Base-by-base conservation (phyloP, 2,888 invertebrate genomes). In the Bursaphelenchus okinawaensis region DNA sequence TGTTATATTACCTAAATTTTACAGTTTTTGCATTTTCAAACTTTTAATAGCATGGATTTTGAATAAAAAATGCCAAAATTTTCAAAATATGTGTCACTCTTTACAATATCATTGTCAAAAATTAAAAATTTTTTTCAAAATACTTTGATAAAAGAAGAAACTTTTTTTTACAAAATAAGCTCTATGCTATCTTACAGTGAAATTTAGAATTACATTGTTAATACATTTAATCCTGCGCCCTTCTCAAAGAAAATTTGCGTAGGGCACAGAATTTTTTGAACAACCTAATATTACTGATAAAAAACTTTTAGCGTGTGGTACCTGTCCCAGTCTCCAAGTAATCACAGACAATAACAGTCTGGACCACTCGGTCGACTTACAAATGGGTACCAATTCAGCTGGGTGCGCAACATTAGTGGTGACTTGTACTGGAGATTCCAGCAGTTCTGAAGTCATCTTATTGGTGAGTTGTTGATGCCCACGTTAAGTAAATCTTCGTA, bases 191-290 rank as follows among this genome's bases (percentile, higher is more conserved):
- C 68, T 27, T 74, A 76, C 62, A 68, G 70, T 7, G 51, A 66
- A 29, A 55, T 77, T 16, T 72, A 78, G 52, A 75, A 72, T 55
- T 64, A 74, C 9, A 68, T 77, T 22, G 77, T 78, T 64, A 70
- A 69, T 64, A 78, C 75, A 50, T 71, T 68, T n/a, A 58, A 62
- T 19, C n/a, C n/a, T n/a, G n/a, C n/a, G n/a, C n/a, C n/a, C n/a
- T n/a, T n/a, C n/a, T n/a, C n/a, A n/a, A n/a, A n/a, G n/a, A n/a
- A n/a, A n/a, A n/a, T n/a, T n/a, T n/a, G n/a, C n/a, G n/a, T n/a
- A n/a, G n/a, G n/a, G n/a, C n/a, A n/a, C n/a, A n/a, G n/a, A n/a
- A n/a, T n/a, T n/a, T n/a, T n/a, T n/a, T n/a, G n/a, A n/a, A n/a
- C n/a, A n/a, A n/a, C n/a, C n/a, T n/a, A n/a, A 61, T 67, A 26